Evolutionary conservation across 2,113 vertebrate genomes (phyloP).

Genomic region (Cinclus mexicanus): DNA sequence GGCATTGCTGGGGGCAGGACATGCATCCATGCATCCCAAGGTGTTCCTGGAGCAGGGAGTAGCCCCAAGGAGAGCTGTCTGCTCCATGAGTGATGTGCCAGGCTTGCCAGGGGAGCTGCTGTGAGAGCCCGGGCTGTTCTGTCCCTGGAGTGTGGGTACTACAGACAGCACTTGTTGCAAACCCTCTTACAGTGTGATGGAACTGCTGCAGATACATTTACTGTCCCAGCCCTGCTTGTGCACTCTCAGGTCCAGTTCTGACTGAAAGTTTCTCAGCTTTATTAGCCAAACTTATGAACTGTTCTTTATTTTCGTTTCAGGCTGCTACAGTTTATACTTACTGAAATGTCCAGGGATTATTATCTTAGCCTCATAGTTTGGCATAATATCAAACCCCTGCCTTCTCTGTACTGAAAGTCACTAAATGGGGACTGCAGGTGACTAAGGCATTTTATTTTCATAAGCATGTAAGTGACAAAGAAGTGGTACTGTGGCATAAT

Average conservation of each 20-base stretch:
- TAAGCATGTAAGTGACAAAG: not conserved
- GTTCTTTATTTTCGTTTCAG: not conserved
- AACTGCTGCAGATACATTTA: not conserved
- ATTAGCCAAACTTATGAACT: not conserved
- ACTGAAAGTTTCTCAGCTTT: not conserved
- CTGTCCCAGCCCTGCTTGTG: not conserved
- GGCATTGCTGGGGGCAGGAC: not conserved
- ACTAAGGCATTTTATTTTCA: not conserved
- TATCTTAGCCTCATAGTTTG: not conserved
- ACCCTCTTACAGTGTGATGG: fast-evolving
- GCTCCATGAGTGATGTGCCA: fast-evolving
- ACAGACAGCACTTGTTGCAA: not conserved
- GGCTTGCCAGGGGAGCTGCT: not conserved
- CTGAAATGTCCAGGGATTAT: not conserved
- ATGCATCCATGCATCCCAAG: no score
- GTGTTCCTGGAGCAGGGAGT: not conserved
- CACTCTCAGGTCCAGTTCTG: not conserved
- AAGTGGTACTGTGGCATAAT: not conserved
- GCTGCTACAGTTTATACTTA: not conserved
- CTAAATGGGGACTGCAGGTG: not conserved
- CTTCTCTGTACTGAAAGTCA: not conserved
- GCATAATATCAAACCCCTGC: not conserved
- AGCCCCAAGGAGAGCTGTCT: not conserved
- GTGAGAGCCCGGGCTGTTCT: not conserved
- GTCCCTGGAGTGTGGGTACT: fast-evolving